These are phyloP conservation scores for Gallinago nigripennis DNA, from an alignment of 2,797 vertebrate genomes.

Conservation along the genomic window DNA sequence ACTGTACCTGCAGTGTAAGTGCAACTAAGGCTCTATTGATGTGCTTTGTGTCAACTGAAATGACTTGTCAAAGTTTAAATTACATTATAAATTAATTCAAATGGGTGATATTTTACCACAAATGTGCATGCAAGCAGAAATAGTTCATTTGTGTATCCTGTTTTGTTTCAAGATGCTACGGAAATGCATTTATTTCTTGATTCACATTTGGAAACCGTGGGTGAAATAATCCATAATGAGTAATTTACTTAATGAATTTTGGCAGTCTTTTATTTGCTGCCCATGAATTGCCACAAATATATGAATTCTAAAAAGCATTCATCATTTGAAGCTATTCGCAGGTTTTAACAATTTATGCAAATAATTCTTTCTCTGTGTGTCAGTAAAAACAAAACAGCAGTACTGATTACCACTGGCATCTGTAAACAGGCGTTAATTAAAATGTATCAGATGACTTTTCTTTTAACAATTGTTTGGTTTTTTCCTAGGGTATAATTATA, in stretches of 20 bases:
- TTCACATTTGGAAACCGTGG: neutral
- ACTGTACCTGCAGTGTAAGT: neutral
- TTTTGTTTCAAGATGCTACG: neutral
- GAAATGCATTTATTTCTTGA: neutral
- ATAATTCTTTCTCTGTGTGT: neutral
- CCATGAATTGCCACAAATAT: neutral
- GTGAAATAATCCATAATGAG: neutral
- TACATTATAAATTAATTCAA: neutral
- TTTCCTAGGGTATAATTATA: neutral
- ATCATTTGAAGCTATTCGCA: neutral
- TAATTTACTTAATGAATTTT: neutral
- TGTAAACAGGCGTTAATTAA: neutral
- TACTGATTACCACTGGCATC: neutral
- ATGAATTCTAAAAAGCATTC: neutral
- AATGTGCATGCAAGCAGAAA: constrained; percentile 1
- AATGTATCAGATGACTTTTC: neutral
- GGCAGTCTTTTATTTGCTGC: neutral
- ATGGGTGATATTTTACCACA: neutral
- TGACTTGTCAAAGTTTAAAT: neutral
- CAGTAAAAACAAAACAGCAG: neutral
- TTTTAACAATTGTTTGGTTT: neutral
- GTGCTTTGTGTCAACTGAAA: neutral
- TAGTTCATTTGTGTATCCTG: neutral
- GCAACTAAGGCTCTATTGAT: neutral
- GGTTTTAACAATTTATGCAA: neutral